Percentiles rank a stretch among this genome's conserved stretches.
phyloP scores from a whole-genome alignment of 1,140 invertebrate species.

The Tetramorium simillimum region DNA sequence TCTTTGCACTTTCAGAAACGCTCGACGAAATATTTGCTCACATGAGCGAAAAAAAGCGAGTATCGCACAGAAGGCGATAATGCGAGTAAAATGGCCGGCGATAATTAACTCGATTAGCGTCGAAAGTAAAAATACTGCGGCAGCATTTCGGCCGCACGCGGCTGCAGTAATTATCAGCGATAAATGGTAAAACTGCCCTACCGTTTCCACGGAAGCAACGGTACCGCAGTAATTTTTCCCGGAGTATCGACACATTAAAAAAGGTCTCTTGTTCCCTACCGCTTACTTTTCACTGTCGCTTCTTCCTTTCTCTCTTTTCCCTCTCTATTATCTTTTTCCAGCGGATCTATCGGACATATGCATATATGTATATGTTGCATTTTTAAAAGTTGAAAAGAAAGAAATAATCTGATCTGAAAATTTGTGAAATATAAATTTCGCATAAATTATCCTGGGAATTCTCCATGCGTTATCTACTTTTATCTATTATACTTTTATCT shows the following conservation, averaged over 20 bases:
- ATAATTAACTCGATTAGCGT: conserved; percentile 67
- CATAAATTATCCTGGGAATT: not conserved
- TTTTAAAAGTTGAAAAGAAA: not conserved
- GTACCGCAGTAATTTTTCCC: conserved; percentile 65
- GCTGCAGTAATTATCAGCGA: conserved; percentile 65
- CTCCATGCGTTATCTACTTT: not conserved
- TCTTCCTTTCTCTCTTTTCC: not conserved
- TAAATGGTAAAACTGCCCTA: conserved; percentile 43
- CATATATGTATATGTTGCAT: no score
- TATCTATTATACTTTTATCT: not conserved
- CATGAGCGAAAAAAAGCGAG: not conserved
- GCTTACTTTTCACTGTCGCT: not conserved
- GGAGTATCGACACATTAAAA: conserved; percentile 70
- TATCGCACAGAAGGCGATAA: not conserved
- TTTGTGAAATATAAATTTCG: not conserved
- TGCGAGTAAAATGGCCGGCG: conserved; percentile 12
- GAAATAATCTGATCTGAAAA: not conserved
- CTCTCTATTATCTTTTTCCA: not conserved
- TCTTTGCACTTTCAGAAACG: not conserved
- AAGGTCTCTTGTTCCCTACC: conserved; percentile 18
- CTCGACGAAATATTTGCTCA: not conserved
- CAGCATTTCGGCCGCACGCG: conserved; percentile 17
- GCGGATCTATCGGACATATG: no score
- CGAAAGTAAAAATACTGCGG: conserved; percentile 58
- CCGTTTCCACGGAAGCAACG: conserved; percentile 25